Base-by-base conservation (phyloP, 2,797 vertebrate genomes). In the Craterocephalus amniculus region DNA sequence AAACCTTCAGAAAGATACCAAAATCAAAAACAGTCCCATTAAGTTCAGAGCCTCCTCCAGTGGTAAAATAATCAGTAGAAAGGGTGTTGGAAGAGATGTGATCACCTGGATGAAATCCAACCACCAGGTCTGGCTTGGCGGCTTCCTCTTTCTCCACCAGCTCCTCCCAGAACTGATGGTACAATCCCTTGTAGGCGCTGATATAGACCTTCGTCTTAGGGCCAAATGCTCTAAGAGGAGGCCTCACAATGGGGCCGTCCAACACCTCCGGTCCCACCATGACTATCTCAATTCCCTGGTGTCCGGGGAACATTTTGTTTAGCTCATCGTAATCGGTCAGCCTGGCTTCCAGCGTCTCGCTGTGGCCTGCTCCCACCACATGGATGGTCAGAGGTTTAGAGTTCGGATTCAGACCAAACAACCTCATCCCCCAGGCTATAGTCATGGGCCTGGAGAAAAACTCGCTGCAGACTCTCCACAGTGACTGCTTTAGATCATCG, bases 91-190 rank as follows among this genome's bases (percentile, higher is more conserved):
- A 9, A 0, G 82, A 85, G 3, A 89, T 86, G 68, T 72, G 36
- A 79, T 90, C 87, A 99, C 97, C 97, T 1, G 97, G 97, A 78
- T 99, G 94, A 81, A 98, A 99, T 62, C 96, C 97, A 14, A 97
- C 94, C 74, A 98, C 96, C 55, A 98, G 84, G 70, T 97, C 95
- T 0, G 97, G 97, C 62, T 82, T 94, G 14, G 94, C 74, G 0
- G 93, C 94, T 74, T 94, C 90, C 71, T 94, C 92, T 48, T 90
- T 96, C 90, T 98, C 96, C 87, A 98, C 94, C 0, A 96, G 78
- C 3, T 95, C 95, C 83, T 99, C 98, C 97, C 97, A 99, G 92
- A 98, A 99, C 81, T 96, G 88, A 0, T 99, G 98, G 79, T 98
- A 99, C 55, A 94, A 90, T 3, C 48, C 95, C 76, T 93, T 96